Conservation (phyloP, 2,888 invertebrate species). For the Nephrotoma guestfalica region DNA sequence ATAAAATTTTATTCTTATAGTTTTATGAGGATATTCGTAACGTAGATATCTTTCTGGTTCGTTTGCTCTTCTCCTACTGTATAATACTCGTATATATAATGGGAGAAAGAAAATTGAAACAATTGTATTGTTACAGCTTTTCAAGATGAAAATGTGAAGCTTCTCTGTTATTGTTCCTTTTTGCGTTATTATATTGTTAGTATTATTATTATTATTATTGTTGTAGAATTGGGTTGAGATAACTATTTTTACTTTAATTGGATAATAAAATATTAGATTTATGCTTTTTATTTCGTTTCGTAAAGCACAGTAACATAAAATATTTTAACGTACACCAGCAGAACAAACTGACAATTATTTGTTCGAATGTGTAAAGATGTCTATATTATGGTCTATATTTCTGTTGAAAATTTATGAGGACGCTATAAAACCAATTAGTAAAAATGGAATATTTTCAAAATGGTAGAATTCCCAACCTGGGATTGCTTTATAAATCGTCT, state of each 20-base stretch:
- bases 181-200: background rate
- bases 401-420: too few relatives aligned
- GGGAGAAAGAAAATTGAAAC: background rate
- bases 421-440: too few relatives aligned
- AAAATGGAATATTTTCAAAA: too few relatives aligned
- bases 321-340: background rate
- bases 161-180: background rate
- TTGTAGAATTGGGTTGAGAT: background rate
- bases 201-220: background rate
- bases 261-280: background rate
- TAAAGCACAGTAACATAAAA: background rate
- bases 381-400: too few relatives aligned
- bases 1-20: background rate
- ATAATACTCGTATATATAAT: background rate
- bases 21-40: background rate
- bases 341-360: background rate
- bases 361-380: background rate
- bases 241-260: background rate
- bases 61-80: background rate
- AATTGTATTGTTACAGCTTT: background rate
- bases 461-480: too few relatives aligned
- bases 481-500: too few relatives aligned
- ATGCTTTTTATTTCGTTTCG: background rate
- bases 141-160: background rate
- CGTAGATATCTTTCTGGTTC: background rate